phyloP scores from a whole-genome alignment of 2,888 invertebrate genomes.

The Candidula unifasciata region DNA sequence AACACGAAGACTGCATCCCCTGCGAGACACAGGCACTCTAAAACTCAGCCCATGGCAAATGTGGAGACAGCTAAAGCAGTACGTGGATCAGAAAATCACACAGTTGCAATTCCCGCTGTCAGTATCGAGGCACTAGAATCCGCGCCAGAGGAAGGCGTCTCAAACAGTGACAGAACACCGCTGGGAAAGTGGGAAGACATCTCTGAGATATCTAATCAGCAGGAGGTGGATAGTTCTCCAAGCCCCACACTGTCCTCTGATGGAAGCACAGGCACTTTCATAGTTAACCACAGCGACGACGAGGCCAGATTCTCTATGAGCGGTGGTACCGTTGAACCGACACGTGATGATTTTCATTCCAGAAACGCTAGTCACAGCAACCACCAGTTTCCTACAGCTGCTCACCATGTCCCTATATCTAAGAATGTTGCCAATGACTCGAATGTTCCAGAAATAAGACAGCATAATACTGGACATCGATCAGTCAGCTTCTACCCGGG shows the following conservation, averaged over 20 bases:
- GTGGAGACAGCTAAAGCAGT: not conserved
- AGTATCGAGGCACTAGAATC: not conserved
- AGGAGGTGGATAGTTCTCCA: slow-evolving; percentile 41
- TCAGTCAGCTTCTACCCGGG: not conserved
- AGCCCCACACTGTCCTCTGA: slow-evolving; percentile 53
- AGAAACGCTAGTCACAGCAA: not conserved
- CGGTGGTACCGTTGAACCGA: not conserved
- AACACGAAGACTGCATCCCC: not conserved
- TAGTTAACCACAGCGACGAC: slow-evolving; percentile 69
- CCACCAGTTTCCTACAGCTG: not conserved
- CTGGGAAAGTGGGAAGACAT: slow-evolving; percentile 55
- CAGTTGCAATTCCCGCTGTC: not conserved
- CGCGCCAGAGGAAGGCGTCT: not conserved
- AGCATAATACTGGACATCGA: not conserved
- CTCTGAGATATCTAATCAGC: slow-evolving; percentile 43
- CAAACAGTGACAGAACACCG: not conserved
- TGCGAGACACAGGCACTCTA: too few relatives aligned
- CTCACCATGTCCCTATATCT: too few relatives aligned
- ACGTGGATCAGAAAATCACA: not conserved
- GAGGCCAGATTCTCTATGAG: slow-evolving; percentile 47
- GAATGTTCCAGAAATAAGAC: not conserved
- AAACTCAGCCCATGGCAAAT: not conserved
- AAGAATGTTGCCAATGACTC: too few relatives aligned
- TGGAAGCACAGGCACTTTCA: slow-evolving; percentile 72
- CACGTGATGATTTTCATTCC: not conserved